Base-by-base conservation (phyloP, 2,113 vertebrate species). In the Chionodraco myersi region DNA sequence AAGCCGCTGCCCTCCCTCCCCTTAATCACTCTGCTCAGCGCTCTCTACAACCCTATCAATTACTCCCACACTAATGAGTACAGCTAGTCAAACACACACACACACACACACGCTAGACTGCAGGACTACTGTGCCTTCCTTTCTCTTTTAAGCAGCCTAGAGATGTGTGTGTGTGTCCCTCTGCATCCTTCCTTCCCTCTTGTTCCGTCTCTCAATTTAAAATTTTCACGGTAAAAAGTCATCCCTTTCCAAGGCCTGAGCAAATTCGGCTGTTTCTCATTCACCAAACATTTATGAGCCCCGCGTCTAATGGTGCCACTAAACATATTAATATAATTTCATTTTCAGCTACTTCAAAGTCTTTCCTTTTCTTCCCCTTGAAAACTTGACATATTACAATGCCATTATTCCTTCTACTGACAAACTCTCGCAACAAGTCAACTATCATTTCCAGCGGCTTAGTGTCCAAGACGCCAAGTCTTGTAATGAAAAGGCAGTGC, bases 1-100 rank as follows among this genome's bases (percentile, higher is more conserved):
- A 89, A 91, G 87, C 80, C 82, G 68, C 72, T 87, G 89, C 79
- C 89, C 91, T 86, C 82, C 81, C 74, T 80, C 77, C 77, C 85
- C 83, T 91, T 85, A 89, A 91, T 94, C 90, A 90, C 90, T 92
- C 85, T 84, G 89, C 93, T 93, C 94, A 91, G 92, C 41, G 78
- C 86, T 93, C 90, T 92, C 84, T 82, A 86, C 85, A 91, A 93
- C 86, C 85, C 89, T 92, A 92, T 94, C 93, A 93, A 93, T 93
- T 94, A 92, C 91, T 89, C 88, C 88, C 84, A 87, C 82, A 89
- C 88, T 92, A 94, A 94, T 92, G 90, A 94, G 90, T 78, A 80
- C 72, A 59, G 79, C 88, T 84, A 80, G 80, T 69, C 30, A 30
- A 30, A 80, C 90, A 88, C 82, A 57, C 77, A 79, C 90, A 87